Evolutionary conservation across 2,888 invertebrate genomes (phyloP).

Genomic region (Sialis fuliginosa): DNA sequence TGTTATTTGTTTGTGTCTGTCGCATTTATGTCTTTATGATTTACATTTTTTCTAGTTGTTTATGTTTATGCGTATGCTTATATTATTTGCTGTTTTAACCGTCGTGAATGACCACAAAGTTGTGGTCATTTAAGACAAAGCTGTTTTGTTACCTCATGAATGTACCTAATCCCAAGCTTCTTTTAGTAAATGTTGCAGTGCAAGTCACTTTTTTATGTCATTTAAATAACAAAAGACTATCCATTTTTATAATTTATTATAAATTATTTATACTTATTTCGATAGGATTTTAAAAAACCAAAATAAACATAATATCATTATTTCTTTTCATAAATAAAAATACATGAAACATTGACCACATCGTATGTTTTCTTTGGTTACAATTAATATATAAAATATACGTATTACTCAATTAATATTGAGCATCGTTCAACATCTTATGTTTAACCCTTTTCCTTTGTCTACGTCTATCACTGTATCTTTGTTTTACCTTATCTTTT

Average conservation of each 20-base stretch:
- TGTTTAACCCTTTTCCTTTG: slow-evolving; percentile 40
- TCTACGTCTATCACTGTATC: slow-evolving; percentile 69
- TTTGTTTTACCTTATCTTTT: slow-evolving; percentile 18
- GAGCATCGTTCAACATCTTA: slow-evolving; percentile 12
- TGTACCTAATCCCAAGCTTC: slow-evolving; percentile 1
- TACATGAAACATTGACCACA: too few relatives aligned
- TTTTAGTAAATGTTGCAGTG: slow-evolving; percentile 4
- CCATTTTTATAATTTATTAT: not conserved
- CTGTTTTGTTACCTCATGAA: not conserved
- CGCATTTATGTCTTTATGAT: slow-evolving; percentile 10
- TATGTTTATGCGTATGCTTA: slow-evolving; percentile 10
- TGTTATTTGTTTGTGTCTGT: slow-evolving; percentile 7
- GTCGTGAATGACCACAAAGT: not conserved
- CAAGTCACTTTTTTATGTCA: slow-evolving; percentile 2
- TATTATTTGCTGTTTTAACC: not conserved
- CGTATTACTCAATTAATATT: too few relatives aligned
- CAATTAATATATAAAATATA: too few relatives aligned
- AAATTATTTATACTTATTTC: slow-evolving; percentile 1
- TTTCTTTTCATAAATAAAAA: too few relatives aligned
- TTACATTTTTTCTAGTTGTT: slow-evolving; percentile 14
- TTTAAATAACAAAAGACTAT: not conserved
- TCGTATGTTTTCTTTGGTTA: too few relatives aligned
- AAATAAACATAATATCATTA: too few relatives aligned
- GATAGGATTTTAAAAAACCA: not conserved
- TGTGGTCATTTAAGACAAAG: not conserved